Conservation (phyloP, 1,140 invertebrate genomes). For the Philopotamus ludificatus region DNA sequence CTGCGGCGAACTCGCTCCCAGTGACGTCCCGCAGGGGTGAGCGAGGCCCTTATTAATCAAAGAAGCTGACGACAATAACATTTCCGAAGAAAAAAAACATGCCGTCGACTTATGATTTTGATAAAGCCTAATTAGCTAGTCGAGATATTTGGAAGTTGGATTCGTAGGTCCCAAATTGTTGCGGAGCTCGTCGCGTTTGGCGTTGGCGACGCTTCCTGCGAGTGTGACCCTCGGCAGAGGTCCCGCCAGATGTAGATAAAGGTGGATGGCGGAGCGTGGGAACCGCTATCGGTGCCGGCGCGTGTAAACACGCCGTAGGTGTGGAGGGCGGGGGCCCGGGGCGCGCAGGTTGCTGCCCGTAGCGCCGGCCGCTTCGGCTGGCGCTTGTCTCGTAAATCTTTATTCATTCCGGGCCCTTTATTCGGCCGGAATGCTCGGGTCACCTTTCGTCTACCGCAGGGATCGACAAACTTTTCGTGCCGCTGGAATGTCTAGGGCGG, state of each 20-base stretch:
- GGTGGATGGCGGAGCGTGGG: background rate
- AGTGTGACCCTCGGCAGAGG: background rate
- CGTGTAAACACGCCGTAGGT: conserved; percentile 12
- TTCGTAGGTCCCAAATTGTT: too few relatives aligned
- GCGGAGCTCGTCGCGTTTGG: background rate
- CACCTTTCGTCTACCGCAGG: too few relatives aligned
- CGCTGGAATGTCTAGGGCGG: too few relatives aligned
- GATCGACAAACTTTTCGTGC: too few relatives aligned
- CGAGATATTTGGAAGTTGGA: too few relatives aligned
- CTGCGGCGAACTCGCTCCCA: too few relatives aligned
- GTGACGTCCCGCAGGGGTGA: too few relatives aligned
- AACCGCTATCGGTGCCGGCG: background rate
- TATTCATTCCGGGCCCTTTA: conserved; percentile 1
- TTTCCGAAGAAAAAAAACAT: too few relatives aligned
- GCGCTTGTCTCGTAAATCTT: conserved; percentile 25
- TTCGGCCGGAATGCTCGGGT: conserved; percentile 2
- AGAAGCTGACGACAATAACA: too few relatives aligned
- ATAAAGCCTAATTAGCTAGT: too few relatives aligned
- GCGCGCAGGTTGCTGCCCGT: conserved; percentile 40
- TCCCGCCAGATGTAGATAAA: background rate
- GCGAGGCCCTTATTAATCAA: too few relatives aligned
- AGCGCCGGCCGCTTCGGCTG: conserved; percentile 43
- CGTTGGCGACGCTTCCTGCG: background rate
- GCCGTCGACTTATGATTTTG: too few relatives aligned
- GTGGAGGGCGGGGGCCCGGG: conserved; percentile 47